Base-by-base conservation (phyloP, 2,113 vertebrate species). In the Caranx ignobilis region DNA sequence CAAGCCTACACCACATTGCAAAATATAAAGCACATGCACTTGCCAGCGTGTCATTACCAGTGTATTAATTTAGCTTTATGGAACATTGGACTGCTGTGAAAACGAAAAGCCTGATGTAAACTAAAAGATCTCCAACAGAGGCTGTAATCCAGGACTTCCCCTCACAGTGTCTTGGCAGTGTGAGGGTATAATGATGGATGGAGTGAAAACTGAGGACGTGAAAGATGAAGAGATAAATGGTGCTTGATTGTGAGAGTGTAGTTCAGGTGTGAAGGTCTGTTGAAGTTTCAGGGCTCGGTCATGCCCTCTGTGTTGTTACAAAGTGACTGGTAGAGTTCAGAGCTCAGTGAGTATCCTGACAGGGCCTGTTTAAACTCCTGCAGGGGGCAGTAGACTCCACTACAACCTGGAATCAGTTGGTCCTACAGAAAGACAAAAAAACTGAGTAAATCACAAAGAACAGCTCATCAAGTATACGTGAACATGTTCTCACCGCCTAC, bases 361-460 rank as follows among this genome's bases (percentile, higher is more conserved):
- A 99, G 26, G 48, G 88, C 87, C 52, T 92, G 68, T 77, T 97
- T 92, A 91, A 99, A 99, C 78, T 97, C 94, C 67, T 95, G 73
- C 32, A 99, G 95, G 0, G 97, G 96, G 87, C 98, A 99, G 89
- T 97, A 95, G 68, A 92, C 91, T 43, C 92, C 91, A 67, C 94
- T 95, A 61, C 97, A 99, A 55, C 97, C 97, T 67, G 90, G 94
- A 0, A 97, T 93, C 62, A 96, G 93, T 81, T 96, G 95, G 71
- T 97, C 97, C 97, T 98, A 82, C 4, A 75, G 4, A 70, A 10
- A 85, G 70, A 92, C 35, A 68, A 56, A 11, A 1, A 71, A 71
- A 0, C 11, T 35, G 2, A 63, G 21, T 61, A 13, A 77, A 55
- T 18, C 3, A 35, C 7, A 32, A 52, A 18, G 2, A 8, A 41